A percentile compares a stretch with the other conserved stretches of the same genome.
phyloP scores from a whole-genome alignment of 2,113 vertebrate species.

The Hydrochoerus hydrochaeris region DNA sequence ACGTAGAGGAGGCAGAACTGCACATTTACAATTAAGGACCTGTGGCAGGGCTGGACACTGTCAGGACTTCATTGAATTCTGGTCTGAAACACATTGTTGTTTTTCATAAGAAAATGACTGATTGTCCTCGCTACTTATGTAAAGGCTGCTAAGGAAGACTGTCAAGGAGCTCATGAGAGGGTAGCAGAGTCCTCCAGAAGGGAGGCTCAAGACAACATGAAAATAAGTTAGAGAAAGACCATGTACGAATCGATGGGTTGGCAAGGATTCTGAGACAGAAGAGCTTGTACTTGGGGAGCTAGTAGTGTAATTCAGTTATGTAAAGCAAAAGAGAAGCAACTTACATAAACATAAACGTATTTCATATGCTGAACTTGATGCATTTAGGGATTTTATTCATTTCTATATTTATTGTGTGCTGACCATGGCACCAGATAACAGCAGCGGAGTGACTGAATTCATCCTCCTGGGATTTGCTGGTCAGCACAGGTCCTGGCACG shows the following conservation, averaged over 20 bases:
- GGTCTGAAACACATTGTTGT: neutral
- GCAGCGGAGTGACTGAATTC: slow-evolving; percentile 59
- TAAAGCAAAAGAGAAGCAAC: neutral
- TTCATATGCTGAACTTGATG: neutral
- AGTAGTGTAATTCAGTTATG: neutral
- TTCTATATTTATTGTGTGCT: neutral
- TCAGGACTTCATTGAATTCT: neutral
- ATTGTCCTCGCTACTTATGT: too few species aligned
- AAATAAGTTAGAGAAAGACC: neutral
- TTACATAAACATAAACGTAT: neutral
- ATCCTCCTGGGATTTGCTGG: slow-evolving; percentile 72
- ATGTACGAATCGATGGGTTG: neutral
- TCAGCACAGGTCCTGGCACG: neutral
- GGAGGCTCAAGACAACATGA: neutral
- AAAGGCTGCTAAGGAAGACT: neutral
- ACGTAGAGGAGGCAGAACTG: neutral
- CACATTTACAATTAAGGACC: neutral
- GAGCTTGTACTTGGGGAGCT: neutral
- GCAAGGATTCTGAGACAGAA: neutral
- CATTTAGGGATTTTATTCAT: neutral
- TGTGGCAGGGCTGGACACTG: neutral
- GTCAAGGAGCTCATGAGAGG: neutral
- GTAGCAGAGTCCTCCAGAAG: neutral
- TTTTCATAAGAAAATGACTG: neutral
- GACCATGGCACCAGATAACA: slow-evolving; percentile 64